Evolutionary conservation across 2,888 invertebrate species (phyloP).

Genomic region (Galeruca laticollis): DNA sequence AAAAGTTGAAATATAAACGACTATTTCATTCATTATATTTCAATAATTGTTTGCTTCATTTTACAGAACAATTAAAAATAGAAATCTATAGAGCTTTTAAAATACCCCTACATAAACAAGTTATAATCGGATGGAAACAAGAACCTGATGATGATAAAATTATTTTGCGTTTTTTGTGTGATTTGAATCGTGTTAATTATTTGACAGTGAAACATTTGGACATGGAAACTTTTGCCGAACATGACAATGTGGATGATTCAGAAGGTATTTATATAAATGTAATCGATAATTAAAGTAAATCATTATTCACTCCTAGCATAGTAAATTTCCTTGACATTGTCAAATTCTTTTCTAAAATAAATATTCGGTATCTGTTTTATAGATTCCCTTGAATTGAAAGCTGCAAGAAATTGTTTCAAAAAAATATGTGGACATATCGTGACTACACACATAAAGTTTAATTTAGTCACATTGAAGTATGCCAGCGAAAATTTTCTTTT

Average conservation of each 20-base stretch:
- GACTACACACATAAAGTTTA: conserved; percentile 50
- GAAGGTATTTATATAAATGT: neutral
- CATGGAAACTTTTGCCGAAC: conserved; percentile 3
- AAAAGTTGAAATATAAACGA: neutral
- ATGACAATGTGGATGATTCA: neutral
- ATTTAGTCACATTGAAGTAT: conserved; percentile 49
- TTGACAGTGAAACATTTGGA: conserved; percentile 39
- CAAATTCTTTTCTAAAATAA: neutral
- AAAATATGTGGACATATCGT: conserved; percentile 42
- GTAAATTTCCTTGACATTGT: neutral
- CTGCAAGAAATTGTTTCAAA: conserved; percentile 48
- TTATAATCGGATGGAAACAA: conserved; percentile 48
- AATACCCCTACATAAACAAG: conserved; percentile 47
- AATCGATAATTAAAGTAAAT: neutral
- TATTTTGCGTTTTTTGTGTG: conserved; percentile 45
- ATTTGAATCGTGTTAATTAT: conserved; percentile 40
- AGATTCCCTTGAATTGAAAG: conserved; percentile 45
- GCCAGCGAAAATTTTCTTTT: conserved; percentile 49
- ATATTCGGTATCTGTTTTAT: conserved; percentile 4
- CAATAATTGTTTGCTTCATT: neutral
- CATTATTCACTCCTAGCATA: neutral
- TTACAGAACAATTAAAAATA: conserved; percentile 72
- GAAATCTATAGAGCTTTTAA: conserved; percentile 42
- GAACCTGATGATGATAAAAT: conserved; percentile 45
- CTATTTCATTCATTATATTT: neutral